Evolutionary conservation across 2,888 invertebrate genomes (phyloP), one percentile per base, ranked within the genome.

Genomic region (Hyposoter dolosus): DNA sequence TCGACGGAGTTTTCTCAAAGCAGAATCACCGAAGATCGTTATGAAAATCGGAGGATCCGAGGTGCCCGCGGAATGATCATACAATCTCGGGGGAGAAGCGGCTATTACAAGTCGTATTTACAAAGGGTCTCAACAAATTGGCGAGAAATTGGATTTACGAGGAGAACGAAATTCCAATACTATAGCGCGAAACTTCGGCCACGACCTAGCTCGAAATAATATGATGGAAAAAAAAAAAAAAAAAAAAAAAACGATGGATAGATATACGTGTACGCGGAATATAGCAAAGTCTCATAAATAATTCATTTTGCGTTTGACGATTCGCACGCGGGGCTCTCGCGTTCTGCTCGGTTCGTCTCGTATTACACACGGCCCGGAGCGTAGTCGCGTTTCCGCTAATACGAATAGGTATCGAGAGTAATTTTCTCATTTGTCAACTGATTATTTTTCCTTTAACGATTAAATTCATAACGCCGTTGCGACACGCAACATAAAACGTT

Each of bases 131-230:
- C n/a, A 23, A 17, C 60, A 19, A 63, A 50, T 23, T 32, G 19
- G 19, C 32, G 72, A 32, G 71, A 60, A 83, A 79, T 75, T 68
- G 79, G n/a, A 53, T 63, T 79, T 60, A 56, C 40, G 12, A 23
- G 65, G 75, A 17, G 76, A 85, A 65, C 71, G 35, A 69, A 82
- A 65, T 75, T 79, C 63, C 56, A 45, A 82, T 75, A n/a, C n/a
- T n/a, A 79, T 68, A 40, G 60, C 28, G 40, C 40, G 23, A 69
- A 83, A 63, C 83, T 66, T 74, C 60, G 77, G 83, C 71, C 82
- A 75, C 85, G 85, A 82, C 85, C 85, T 79, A 85, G 82, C 82
- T 76, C 71, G 85, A 85, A 85, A 85, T 85, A 85, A 80, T 82
- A 65, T 71, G 71, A 82, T 75, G 47, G 32, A 40, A 40, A 40